Conservation (phyloP, 2,888 invertebrate species). For the Tenodera sinensis region DNA sequence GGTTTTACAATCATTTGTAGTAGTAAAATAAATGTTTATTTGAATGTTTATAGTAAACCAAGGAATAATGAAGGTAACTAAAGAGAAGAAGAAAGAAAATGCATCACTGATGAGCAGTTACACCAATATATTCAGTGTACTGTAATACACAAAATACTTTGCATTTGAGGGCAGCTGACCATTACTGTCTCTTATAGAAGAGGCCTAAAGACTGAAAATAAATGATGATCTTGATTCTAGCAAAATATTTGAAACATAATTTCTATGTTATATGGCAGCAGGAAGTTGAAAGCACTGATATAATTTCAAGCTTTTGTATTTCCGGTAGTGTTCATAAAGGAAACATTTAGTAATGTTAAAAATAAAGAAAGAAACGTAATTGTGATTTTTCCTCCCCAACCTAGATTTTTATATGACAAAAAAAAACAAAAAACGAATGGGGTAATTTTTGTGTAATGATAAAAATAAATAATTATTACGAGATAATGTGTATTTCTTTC, state of each 20-base stretch:
- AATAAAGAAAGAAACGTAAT: conserved; percentile 9
- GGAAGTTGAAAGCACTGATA: conserved; percentile 11
- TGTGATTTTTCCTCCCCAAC: conserved; percentile 26
- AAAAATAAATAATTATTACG: conserved; percentile 20
- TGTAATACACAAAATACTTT: not conserved
- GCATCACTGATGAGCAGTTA: not conserved
- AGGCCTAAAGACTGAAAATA: conserved; percentile 15
- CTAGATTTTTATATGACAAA: conserved; percentile 24
- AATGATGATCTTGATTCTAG: not conserved
- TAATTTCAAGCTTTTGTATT: conserved; percentile 10
- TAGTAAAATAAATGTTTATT: not conserved
- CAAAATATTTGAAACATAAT: not conserved
- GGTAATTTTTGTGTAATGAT: conserved; percentile 22
- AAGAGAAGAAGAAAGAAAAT: not conserved
- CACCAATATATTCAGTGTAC: not conserved
- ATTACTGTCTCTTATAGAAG: not conserved
- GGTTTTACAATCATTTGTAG: not conserved
- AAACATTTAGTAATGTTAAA: not conserved
- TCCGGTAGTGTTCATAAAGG: conserved; percentile 5
- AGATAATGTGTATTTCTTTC: not conserved
- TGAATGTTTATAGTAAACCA: not conserved
- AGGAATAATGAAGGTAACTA: not conserved
- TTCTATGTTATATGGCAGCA: not conserved
- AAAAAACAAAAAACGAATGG: conserved; percentile 6
- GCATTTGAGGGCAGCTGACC: not conserved